Conservation (phyloP, 1,140 invertebrate species). For the Penaeus japonicus region DNA sequence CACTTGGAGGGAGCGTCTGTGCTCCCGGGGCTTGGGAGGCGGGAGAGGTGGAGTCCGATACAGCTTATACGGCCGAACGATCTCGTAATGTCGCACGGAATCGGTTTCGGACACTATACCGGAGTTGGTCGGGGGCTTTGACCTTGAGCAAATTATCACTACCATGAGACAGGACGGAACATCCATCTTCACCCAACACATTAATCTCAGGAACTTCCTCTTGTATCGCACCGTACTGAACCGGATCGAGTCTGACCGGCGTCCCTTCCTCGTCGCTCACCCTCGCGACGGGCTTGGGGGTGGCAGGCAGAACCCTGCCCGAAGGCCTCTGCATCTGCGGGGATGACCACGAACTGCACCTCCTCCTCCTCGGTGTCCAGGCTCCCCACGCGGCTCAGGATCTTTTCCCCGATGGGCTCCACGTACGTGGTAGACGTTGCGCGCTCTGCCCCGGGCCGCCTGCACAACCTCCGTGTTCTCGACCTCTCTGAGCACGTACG, state of each 20-base stretch:
- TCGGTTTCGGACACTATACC: slow-evolving; percentile 57
- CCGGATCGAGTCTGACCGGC: slow-evolving; percentile 28
- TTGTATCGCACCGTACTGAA: slow-evolving; percentile 45
- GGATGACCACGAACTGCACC: slow-evolving; percentile 56
- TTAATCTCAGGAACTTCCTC: slow-evolving; percentile 50
- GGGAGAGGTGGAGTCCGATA: slow-evolving; percentile 54
- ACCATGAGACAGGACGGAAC: slow-evolving; percentile 52
- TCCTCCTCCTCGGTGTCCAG: slow-evolving; percentile 47
- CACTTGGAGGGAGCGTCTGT: slow-evolving; percentile 36
- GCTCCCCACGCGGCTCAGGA: slow-evolving; percentile 53
- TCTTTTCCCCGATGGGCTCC: slow-evolving; percentile 56
- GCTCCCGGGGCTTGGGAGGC: slow-evolving; percentile 47
- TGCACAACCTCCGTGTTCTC: slow-evolving; percentile 57
- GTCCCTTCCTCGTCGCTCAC: slow-evolving; percentile 17
- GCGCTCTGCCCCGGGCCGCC: slow-evolving; percentile 47
- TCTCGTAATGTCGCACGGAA: slow-evolving; percentile 57
- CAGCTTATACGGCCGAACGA: slow-evolving; percentile 54
- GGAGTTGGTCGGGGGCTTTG: slow-evolving; percentile 58
- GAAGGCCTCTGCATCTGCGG: slow-evolving; percentile 41
- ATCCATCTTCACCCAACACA: slow-evolving; percentile 52
- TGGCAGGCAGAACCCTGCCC: background rate
- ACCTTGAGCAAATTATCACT: slow-evolving; percentile 56
- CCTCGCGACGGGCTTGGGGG: slow-evolving; percentile 22
- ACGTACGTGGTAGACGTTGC: slow-evolving; percentile 55
- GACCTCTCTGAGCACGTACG: slow-evolving; percentile 35